These are phyloP conservation scores for Antechinus stuartii DNA, from an alignment of 2,113 vertebrate genomes.

Conservation along the genomic window DNA sequence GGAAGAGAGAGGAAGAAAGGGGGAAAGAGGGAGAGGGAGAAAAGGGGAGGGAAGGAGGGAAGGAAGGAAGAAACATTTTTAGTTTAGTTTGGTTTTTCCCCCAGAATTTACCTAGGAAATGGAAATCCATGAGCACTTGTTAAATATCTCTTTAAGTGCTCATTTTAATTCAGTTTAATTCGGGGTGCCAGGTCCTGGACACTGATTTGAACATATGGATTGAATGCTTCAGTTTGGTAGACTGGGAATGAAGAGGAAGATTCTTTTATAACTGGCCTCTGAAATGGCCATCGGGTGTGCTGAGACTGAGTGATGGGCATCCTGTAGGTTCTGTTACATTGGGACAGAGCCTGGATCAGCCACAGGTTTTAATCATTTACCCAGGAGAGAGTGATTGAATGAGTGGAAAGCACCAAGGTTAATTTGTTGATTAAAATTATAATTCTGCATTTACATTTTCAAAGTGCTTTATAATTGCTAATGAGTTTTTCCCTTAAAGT, in stretches of 20 bases:
- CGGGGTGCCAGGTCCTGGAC: not conserved
- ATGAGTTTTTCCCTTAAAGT: slow-evolving; percentile 51
- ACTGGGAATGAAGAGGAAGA: not conserved
- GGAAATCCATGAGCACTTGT: not conserved
- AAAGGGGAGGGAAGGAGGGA: too few species aligned
- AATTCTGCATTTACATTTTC: slow-evolving; percentile 60
- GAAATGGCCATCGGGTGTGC: not conserved
- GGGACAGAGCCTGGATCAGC: not conserved
- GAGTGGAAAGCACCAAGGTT: slow-evolving; percentile 48
- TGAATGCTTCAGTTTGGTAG: not conserved
- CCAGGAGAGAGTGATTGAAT: slow-evolving; percentile 42
- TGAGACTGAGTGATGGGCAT: not conserved
- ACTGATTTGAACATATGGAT: not conserved
- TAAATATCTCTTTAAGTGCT: not conserved
- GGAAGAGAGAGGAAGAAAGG: too few species aligned
- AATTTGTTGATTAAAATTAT: slow-evolving; percentile 67
- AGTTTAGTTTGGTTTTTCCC: not conserved
- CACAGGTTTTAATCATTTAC: slow-evolving; percentile 40
- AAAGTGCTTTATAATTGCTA: slow-evolving; percentile 54
- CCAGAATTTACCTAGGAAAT: slow-evolving; percentile 29
- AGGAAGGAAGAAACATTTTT: too few species aligned
- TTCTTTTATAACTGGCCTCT: not conserved
- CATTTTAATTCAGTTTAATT: not conserved
- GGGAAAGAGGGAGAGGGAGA: too few species aligned
- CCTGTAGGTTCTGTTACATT: not conserved